Base-by-base conservation (phyloP, 2,797 vertebrate species). In the Neostethus bicornis region DNA sequence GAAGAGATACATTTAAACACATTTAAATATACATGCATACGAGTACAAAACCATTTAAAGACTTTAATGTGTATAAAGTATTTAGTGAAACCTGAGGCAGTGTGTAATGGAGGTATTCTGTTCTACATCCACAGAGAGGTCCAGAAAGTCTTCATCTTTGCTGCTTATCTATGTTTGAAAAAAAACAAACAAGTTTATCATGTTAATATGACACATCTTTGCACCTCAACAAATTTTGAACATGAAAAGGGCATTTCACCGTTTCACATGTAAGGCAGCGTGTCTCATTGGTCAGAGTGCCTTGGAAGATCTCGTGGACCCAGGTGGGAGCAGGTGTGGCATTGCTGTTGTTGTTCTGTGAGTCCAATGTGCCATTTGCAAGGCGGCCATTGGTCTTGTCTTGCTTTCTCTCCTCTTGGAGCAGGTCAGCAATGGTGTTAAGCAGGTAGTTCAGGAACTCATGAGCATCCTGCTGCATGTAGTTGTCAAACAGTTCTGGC, bases 261-360 rank as follows among this genome's bases (percentile, higher is more conserved):
- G 96, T 98, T 93, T 98, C 96, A 87, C 96, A 98, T 86, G 96
- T 98, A 84, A 98, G 94, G 90, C 96, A 98, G 88, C 96, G 95
- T 0, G 96, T 98, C 91, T 98, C 96, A 43, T 98, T 98, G 85
- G 96, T 98, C 88, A 98, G 91, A 45, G 96, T 98, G 91, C 96
- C 96, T 93, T 98, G 96, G 93, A 98, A 98, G 91, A 98, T 98
- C 89, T 98, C 96, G 34, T 98, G 96, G 78, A 98, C 96, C 96
- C 96, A 98, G 70, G 96, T 98, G 76, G 94, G 92, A 21, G 93
- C 86, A 23, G 96, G 93, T 0, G 94, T 93, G 81, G 93, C 92
- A 62, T 94, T 94, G 87, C 95, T 95, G 86, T 96, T 96, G 56
- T 96, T 97, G 90, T 96, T 98, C 89, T 97, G 95, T 7, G 89